phyloP scores from a whole-genome alignment of 2,113 vertebrate genomes.

The Tinamus guttatus region DNA sequence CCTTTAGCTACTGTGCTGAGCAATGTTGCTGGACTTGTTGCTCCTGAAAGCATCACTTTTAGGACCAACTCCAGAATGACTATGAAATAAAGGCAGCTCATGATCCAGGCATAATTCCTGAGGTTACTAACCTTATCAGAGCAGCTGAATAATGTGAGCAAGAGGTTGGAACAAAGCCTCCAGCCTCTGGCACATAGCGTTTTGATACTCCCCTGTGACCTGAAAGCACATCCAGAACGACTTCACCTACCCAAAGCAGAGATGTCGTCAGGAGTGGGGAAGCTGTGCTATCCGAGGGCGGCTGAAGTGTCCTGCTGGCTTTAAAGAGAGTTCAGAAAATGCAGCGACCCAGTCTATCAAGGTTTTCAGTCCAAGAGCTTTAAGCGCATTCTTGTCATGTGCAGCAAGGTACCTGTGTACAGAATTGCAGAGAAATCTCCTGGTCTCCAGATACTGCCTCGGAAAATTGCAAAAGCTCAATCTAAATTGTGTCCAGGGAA shows the following conservation, averaged over 20 bases:
- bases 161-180: constrained; percentile 48
- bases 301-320: not conserved
- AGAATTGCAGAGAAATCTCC: not conserved
- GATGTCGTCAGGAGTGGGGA: not conserved
- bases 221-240: not conserved
- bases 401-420: not conserved
- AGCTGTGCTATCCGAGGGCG: not conserved
- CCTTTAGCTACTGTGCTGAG: constrained; percentile 57
- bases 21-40: constrained; percentile 43
- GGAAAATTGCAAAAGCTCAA: constrained; percentile 27
- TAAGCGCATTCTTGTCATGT: constrained; percentile 4
- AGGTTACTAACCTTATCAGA: constrained; percentile 27
- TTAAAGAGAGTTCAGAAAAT: not conserved
- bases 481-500: constrained; percentile 6
- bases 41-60: constrained; percentile 47
- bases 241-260: not conserved
- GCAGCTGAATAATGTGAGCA: not conserved
- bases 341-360: not conserved
- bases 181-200: not conserved
- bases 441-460: not conserved
- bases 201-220: not conserved
- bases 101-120: not conserved
- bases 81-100: constrained; percentile 12
- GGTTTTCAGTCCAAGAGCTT: not conserved
- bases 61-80: constrained; percentile 48